Evolutionary conservation across 2,113 vertebrate genomes (phyloP), one percentile per base, ranked within the genome.

Genomic region (Parus major): DNA sequence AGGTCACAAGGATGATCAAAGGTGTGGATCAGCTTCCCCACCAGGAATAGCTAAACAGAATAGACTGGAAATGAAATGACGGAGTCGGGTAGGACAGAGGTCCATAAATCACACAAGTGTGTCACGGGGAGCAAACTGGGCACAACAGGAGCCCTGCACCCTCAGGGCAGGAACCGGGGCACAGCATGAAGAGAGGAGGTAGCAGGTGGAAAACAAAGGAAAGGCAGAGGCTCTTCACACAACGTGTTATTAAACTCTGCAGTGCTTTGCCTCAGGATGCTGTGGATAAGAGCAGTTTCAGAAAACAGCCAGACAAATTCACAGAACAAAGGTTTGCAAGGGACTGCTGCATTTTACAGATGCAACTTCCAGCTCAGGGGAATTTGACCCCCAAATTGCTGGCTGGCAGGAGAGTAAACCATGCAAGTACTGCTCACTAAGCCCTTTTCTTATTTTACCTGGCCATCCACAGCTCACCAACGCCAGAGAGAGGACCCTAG

Each of bases 1-100:
- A 92, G 95, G 92, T 96, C 92, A 93, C 33, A 47, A 50, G 41
- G 92, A 90, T 70, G 95, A 96, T 97, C 95, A 96, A 97, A 97
- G 95, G 92, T 88, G 88, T 93, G 82, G 68, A 94, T 92, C 90
- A 22, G 86, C 76, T 90, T 92, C 56, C 68, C 82, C 27, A 70
- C 71, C 44, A 52, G 88, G 88, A 96, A 73, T 50, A 39, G 33
- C 90, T 73, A 42, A 63, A 50, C 33, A 92, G 75, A 92, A 92
- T 47, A 77, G 86, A 33, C 71, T 96, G 68, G 90, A 90, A 90
- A 81, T 0, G 1, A 94, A 94, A 93, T 29, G 71, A 80, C 8
- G 0, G 1, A 55, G 56, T 4, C 3, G 39, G 47, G 33, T 93
- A 59, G 0, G 29, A 83, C 72, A 86, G 78, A 66, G n/a, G 35